phyloP scores from a whole-genome alignment of 1,140 invertebrate genomes.

The Hyles vespertilio region DNA sequence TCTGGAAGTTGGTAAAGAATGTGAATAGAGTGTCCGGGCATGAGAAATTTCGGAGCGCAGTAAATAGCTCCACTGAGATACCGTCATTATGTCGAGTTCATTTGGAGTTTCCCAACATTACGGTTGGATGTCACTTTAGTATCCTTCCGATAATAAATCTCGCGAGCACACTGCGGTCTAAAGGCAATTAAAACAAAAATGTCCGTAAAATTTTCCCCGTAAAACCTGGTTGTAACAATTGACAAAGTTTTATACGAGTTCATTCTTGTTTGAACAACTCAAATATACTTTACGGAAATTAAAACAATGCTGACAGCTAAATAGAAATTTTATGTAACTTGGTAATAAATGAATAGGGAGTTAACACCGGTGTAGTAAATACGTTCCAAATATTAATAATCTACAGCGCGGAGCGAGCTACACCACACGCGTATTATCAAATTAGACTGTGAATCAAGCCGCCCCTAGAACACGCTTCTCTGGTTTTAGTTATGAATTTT shows the following conservation, averaged over 20 bases:
- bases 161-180: slow-evolving; percentile 17
- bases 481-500: too few relatives aligned
- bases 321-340: too few relatives aligned
- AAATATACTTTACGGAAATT: not conserved
- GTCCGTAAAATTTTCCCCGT: slow-evolving; percentile 25
- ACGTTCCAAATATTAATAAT: slow-evolving; percentile 2
- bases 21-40: slow-evolving; percentile 33
- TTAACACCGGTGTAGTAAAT: too few relatives aligned
- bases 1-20: slow-evolving; percentile 48
- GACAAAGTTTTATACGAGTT: slow-evolving; percentile 5
- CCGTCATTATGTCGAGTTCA: slow-evolving; percentile 54
- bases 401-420: slow-evolving; percentile 4
- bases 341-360: too few relatives aligned
- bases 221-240: slow-evolving; percentile 16
- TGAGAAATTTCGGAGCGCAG: slow-evolving; percentile 46
- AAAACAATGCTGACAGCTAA: too few relatives aligned
- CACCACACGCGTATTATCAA: slow-evolving; percentile 24
- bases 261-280: not conserved
- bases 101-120: slow-evolving; percentile 53
- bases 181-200: slow-evolving; percentile 41
- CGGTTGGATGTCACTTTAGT: slow-evolving; percentile 47
- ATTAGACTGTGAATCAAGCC: slow-evolving; percentile 23
- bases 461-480: slow-evolving; percentile 11
- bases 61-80: slow-evolving; percentile 51
- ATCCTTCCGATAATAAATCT: slow-evolving; percentile 57